Base-by-base conservation (phyloP, 64 coral and sea anemone genomes). In the Montipora efflorescens region DNA sequence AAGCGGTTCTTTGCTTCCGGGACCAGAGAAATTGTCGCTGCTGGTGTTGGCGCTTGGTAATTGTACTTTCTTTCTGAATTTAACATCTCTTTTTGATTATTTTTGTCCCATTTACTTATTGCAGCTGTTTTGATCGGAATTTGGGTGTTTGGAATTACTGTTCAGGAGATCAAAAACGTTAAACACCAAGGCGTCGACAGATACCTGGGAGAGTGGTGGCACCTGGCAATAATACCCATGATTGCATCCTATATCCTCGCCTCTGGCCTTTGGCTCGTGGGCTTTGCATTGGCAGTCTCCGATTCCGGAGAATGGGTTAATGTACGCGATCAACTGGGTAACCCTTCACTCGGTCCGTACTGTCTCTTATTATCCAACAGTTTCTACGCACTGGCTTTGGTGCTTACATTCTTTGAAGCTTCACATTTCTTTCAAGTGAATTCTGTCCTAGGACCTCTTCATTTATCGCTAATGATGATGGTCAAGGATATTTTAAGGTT, bases 121-220 rank as follows among this genome's bases (percentile, higher is more conserved):
- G 21, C 20, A 95, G 94, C 87, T 83, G 16, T 95, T 43, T 8
- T 96, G 2, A 79, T 96, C 52, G 95, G 72, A 4, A 81, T 96
- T 7, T 96, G 91, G 91, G 95, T 96, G 47, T 7, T 93, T 0
- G 95, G 95, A 4, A 84, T 96, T 4, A 64, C 89, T 2, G 87
- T 96, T 36, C 91, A 96, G 51, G 95, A 96, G 93, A n/a, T 93
- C n/a, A 96, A 96, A 19, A 91, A 96, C 79, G 91, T 78, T 23
- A 16, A 55, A 2, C 77, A 88, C 46, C 91, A 96, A 71, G 95
- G 95, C 44, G 61, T 69, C 10, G 69, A 82, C 11, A 52, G 79
- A 76, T 82, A 83, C 20, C 11, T 88, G 11, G 58, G 91, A 1
- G 91, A 93, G 28, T 96, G 95, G 91, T 96, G 95, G 95, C 91